Evolutionary conservation across 2,113 vertebrate species (phyloP).

Genomic region (Oncorhynchus nerka): DNA sequence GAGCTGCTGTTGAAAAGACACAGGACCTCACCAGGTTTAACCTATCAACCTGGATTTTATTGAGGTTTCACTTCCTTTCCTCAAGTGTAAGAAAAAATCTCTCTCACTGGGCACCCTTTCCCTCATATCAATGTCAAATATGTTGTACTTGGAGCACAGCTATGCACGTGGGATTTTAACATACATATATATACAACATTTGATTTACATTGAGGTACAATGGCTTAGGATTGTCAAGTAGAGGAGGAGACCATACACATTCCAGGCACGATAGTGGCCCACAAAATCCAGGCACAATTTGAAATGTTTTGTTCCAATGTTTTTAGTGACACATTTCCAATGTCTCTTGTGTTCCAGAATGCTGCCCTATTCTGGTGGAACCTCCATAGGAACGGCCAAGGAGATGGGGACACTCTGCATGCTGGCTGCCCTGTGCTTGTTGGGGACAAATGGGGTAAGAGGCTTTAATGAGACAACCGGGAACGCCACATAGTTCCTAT

Average conservation of each 20-base stretch:
- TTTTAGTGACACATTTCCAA: background rate
- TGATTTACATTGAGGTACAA: no score
- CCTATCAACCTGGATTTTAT: slow-evolving; percentile 28
- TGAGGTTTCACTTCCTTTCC: slow-evolving; percentile 10
- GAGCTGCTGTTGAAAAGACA: slow-evolving; percentile 15
- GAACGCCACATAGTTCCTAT: background rate
- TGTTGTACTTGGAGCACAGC: background rate
- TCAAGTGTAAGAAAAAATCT: slow-evolving; percentile 4
- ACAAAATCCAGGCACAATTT: background rate
- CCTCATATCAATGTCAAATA: background rate
- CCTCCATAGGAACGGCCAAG: slow-evolving; percentile 83
- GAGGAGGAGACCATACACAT: background rate
- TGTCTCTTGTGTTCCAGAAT: slow-evolving; percentile 69
- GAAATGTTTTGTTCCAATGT: background rate
- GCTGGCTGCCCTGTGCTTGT: slow-evolving; percentile 89
- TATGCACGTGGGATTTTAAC: background rate
- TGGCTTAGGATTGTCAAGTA: background rate
- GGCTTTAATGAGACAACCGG: background rate
- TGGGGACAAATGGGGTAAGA: slow-evolving; percentile 91
- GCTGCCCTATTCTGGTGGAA: slow-evolving; percentile 98
- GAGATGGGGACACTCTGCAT: slow-evolving; percentile 83
- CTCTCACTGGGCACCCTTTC: background rate
- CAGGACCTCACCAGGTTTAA: slow-evolving; percentile 19
- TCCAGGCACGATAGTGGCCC: background rate
- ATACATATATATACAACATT: no score